These are phyloP conservation scores for Hapalemur alaotrensis DNA, from an alignment of 2,797 vertebrate genomes.

Conservation along the genomic window DNA sequence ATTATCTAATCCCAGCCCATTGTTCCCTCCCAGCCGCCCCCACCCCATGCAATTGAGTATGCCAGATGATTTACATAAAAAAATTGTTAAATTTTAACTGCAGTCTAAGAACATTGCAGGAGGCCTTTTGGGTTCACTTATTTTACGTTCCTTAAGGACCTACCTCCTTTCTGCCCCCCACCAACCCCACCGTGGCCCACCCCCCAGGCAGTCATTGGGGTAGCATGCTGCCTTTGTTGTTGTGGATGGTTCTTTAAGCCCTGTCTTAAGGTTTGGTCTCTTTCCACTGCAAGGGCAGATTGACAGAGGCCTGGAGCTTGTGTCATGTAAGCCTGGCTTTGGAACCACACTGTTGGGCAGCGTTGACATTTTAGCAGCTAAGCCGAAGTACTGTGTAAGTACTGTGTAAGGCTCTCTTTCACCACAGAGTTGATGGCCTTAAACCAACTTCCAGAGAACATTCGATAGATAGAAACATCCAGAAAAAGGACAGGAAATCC, in stretches of 20 bases:
- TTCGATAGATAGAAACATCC: slow-evolving; percentile 61
- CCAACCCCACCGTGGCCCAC: neutral
- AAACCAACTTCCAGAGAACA: slow-evolving; percentile 39
- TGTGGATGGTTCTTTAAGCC: neutral
- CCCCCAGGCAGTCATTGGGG: neutral
- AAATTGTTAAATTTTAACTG: slow-evolving; percentile 72
- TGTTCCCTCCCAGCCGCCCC: slow-evolving; percentile 33
- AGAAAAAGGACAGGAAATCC: slow-evolving; percentile 68
- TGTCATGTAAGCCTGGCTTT: neutral
- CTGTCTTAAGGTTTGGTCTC: neutral
- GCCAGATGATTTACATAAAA: slow-evolving; percentile 74
- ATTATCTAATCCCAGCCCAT: slow-evolving; percentile 69
- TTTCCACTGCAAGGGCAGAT: neutral
- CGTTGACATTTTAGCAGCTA: neutral
- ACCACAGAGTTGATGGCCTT: neutral
- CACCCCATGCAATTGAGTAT: neutral
- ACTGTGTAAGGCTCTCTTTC: slow-evolving; percentile 7
- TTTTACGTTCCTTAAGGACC: neutral
- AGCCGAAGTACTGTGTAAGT: slow-evolving; percentile 32
- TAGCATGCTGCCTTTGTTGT: neutral
- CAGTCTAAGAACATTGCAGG: slow-evolving; percentile 35
- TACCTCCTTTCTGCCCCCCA: neutral
- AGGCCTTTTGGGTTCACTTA: slow-evolving; percentile 50
- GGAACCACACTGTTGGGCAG: neutral
- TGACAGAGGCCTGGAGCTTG: neutral